Evolutionary conservation across 2,888 invertebrate genomes (phyloP).

Genomic region (Heliconius hortense): DNA sequence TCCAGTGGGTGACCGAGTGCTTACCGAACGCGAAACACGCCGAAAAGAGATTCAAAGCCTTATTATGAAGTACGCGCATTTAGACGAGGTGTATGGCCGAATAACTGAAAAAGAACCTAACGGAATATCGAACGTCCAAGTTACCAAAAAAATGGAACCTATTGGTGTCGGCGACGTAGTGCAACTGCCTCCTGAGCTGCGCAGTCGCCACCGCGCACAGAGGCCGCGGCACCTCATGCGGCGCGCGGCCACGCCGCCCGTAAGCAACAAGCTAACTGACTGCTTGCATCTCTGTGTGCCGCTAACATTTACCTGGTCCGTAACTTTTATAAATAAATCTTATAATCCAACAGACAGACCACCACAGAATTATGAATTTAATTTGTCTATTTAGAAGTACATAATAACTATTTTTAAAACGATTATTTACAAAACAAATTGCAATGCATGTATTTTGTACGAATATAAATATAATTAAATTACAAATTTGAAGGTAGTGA

Average conservation of each 20-base stretch:
- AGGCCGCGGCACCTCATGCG: constrained; percentile 76
- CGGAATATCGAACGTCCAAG: constrained; percentile 54
- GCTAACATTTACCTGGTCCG: constrained; percentile 77
- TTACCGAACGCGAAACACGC: constrained; percentile 88
- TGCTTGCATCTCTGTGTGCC: constrained; percentile 71
- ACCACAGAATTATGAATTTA: not conserved
- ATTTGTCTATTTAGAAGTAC: not conserved
- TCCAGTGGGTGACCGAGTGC: constrained; percentile 80
- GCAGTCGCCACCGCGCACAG: constrained; percentile 68
- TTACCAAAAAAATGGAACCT: constrained; percentile 59
- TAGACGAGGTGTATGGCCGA: constrained; percentile 87
- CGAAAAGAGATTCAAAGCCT: constrained; percentile 92
- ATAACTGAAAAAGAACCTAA: constrained; percentile 65
- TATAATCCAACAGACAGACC: constrained; percentile 4
- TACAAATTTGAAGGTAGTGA: constrained; percentile 29
- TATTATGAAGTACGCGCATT: constrained; percentile 90
- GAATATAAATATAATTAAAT: not conserved
- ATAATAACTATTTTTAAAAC: not conserved
- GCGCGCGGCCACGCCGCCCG: constrained; percentile 81
- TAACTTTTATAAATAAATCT: constrained; percentile 60
- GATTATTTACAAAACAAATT: not conserved
- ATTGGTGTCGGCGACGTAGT: constrained; percentile 71
- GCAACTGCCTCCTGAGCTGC: constrained; percentile 73
- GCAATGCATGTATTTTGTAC: constrained; percentile 44
- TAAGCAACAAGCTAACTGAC: constrained; percentile 77